These are phyloP conservation scores for Drosophila fuyamai DNA, from an alignment of 1,140 invertebrate genomes.

Conservation along the genomic window DNA sequence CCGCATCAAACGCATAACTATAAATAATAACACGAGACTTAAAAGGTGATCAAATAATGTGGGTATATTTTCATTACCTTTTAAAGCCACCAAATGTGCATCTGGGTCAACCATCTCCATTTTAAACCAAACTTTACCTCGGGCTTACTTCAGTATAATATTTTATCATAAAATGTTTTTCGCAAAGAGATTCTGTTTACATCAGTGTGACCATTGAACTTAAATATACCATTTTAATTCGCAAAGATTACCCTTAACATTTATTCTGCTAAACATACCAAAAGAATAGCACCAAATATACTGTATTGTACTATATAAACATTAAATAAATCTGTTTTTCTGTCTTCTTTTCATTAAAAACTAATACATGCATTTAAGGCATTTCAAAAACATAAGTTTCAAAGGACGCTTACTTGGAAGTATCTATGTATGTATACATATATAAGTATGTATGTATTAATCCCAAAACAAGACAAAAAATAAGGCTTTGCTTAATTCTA, in stretches of 20 bases:
- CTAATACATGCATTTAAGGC: too few species aligned
- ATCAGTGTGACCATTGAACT: neutral
- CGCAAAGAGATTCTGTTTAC: slow-evolving; percentile 20
- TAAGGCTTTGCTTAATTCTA: neutral
- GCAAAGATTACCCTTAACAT: neutral
- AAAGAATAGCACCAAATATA: too few species aligned
- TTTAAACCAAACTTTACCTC: slow-evolving; percentile 6
- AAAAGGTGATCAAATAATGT: neutral
- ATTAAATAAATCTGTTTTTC: too few species aligned
- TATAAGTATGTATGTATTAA: too few species aligned
- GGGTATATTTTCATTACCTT: slow-evolving; percentile 23
- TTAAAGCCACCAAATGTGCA: slow-evolving; percentile 64
- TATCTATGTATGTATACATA: too few species aligned
- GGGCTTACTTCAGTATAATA: neutral
- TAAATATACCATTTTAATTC: neutral
- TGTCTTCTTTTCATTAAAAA: too few species aligned
- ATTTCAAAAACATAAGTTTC: too few species aligned
- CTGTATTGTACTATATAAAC: too few species aligned
- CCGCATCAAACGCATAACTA: slow-evolving; percentile 67
- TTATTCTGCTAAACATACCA: neutral
- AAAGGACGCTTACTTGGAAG: too few species aligned
- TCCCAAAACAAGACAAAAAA: too few species aligned
- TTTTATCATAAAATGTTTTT: neutral
- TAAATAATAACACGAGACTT: neutral
- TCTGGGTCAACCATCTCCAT: slow-evolving; percentile 61